Conservation (phyloP, 2,888 invertebrate species). For the Ophioninae sp. region DNA sequence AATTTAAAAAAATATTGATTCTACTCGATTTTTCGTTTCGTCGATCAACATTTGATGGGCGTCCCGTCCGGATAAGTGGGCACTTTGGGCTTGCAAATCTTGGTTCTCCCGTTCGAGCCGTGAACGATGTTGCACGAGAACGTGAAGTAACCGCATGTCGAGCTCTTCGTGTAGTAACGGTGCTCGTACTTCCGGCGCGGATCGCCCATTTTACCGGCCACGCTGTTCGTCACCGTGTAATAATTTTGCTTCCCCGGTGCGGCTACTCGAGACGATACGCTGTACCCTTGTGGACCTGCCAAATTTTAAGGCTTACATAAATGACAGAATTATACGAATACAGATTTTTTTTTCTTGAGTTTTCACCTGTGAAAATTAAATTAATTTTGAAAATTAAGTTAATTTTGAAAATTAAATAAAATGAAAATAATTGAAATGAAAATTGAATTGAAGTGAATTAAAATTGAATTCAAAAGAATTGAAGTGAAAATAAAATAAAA, state of each 20-base stretch:
- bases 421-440: too few relatives aligned
- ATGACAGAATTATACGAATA: not conserved
- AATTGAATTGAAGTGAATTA: too few relatives aligned
- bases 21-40: not conserved
- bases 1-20: constrained; percentile 14
- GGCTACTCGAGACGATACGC: constrained; percentile 47
- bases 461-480: too few relatives aligned
- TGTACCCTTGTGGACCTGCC: constrained; percentile 45
- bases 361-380: too few relatives aligned
- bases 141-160: constrained; percentile 93
- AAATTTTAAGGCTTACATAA: not conserved
- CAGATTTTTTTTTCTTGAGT: not conserved
- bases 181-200: constrained; percentile 83
- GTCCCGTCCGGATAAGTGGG: constrained; percentile 90
- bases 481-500: too few relatives aligned
- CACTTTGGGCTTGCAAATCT: constrained; percentile 91
- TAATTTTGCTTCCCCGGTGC: constrained; percentile 81
- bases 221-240: constrained; percentile 90
- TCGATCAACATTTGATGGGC: constrained; percentile 83
- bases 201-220: constrained; percentile 87
- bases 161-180: constrained; percentile 92
- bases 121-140: constrained; percentile 92
- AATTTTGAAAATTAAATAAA: too few relatives aligned
- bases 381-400: too few relatives aligned
- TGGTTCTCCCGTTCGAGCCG: constrained; percentile 89